Evolutionary conservation across 2,113 vertebrate species (phyloP).

Genomic region (Toxostoma redivivum): DNA sequence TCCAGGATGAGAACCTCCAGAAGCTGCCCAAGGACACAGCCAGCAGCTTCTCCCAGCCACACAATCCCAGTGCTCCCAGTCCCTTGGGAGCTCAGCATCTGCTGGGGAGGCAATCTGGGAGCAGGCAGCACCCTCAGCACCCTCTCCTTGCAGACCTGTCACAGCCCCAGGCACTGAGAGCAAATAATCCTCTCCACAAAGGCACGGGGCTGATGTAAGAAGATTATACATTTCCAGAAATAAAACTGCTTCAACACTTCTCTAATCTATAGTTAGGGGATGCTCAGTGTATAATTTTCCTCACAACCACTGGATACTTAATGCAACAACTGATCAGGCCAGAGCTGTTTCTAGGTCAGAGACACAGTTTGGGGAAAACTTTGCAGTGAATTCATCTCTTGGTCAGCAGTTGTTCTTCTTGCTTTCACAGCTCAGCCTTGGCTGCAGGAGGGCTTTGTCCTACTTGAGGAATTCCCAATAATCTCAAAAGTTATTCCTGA

Average conservation of each 20-base stretch:
- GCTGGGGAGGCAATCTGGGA: not conserved
- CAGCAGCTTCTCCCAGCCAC: not conserved
- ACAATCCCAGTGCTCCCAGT: not conserved
- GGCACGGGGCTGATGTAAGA: not conserved
- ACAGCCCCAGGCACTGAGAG: not conserved
- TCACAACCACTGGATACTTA: not conserved
- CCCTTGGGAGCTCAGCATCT: not conserved
- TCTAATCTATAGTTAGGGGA: not conserved
- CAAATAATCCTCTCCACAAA: slow-evolving; percentile 16
- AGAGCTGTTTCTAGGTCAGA: slow-evolving; percentile 16
- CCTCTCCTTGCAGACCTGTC: not conserved
- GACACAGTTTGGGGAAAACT: not conserved
- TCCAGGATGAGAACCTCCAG: not conserved
- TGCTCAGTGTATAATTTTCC: not conserved
- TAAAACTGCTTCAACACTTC: not conserved
- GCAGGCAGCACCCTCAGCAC: not conserved
- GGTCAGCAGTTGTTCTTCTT: not conserved
- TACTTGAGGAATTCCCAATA: not conserved
- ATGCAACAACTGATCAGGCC: not conserved
- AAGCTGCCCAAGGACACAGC: not conserved
- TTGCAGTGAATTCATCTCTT: not conserved
- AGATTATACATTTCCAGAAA: slow-evolving; percentile 52
- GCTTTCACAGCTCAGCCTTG: not conserved
- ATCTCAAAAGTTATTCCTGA: not conserved
- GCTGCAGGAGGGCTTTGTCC: not conserved